A percentile compares a stretch with the other conserved stretches of the same genome.
Evolutionary conservation across 2,888 invertebrate genomes (phyloP).

Genomic region (Aelia acuminata): DNA sequence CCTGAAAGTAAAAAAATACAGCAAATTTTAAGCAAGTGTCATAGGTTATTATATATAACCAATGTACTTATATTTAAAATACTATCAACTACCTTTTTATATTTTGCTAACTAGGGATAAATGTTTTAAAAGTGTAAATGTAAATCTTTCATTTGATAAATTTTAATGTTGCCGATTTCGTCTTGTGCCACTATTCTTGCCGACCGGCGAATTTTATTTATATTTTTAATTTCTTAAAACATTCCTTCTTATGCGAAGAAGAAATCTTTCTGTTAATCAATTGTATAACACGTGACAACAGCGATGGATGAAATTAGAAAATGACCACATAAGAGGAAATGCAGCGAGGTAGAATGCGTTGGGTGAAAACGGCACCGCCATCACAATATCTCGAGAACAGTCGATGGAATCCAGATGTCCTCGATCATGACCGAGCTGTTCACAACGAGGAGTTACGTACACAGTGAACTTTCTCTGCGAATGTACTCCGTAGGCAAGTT

Average conservation of each 20-base stretch:
- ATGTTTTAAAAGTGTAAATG: too few species aligned
- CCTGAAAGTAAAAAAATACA: too few species aligned
- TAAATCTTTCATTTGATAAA: too few species aligned
- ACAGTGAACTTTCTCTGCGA: background rate
- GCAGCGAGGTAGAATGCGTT: background rate
- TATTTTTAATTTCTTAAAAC: too few species aligned
- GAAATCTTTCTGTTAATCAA: background rate
- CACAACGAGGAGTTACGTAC: background rate
- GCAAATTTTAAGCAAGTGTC: too few species aligned
- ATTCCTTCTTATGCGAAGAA: background rate
- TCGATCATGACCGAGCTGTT: slow-evolving; percentile 26
- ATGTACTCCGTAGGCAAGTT: background rate
- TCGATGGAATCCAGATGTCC: slow-evolving; percentile 2
- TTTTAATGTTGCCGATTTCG: too few species aligned
- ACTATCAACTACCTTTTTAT: too few species aligned
- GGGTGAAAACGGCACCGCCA: slow-evolving; percentile 23
- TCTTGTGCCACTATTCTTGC: too few species aligned
- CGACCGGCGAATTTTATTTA: too few species aligned
- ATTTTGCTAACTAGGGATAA: too few species aligned
- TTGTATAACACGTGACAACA: background rate
- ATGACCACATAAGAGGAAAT: background rate
- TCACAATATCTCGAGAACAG: background rate
- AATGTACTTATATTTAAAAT: too few species aligned
- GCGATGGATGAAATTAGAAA: background rate
- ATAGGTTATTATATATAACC: too few species aligned